Conservation (phyloP, 2,888 invertebrate genomes). For the Eledone cirrhosa region DNA sequence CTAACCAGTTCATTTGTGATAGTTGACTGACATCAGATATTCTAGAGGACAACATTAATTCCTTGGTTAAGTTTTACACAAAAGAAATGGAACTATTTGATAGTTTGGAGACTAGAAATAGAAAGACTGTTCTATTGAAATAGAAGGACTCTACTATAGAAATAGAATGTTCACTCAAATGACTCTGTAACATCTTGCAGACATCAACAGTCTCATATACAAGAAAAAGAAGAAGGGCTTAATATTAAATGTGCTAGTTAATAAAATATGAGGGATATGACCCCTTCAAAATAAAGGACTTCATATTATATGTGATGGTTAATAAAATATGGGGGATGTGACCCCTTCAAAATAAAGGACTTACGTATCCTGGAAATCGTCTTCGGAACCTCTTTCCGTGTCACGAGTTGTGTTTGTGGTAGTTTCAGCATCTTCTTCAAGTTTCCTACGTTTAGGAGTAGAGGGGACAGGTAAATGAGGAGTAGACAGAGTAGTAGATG, state of each 20-base stretch:
- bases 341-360: constrained; percentile 33
- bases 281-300: constrained; percentile 35
- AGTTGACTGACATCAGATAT: constrained; percentile 28
- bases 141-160: too few species aligned
- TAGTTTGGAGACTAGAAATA: not conserved
- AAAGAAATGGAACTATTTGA: not conserved
- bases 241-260: too few species aligned
- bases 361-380: constrained; percentile 56
- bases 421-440: constrained; percentile 45
- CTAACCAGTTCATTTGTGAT: constrained; percentile 32
- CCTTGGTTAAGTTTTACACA: not conserved
- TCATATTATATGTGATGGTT: not conserved
- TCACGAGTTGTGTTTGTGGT: constrained; percentile 34
- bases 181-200: too few species aligned
- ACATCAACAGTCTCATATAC: too few species aligned
- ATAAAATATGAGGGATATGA: too few species aligned
- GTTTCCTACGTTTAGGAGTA: constrained; percentile 51
- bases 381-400: constrained; percentile 53
- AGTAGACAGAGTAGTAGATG: constrained; percentile 50
- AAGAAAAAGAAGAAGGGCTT: too few species aligned
- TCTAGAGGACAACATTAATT: not conserved
- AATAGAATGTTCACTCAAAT: too few species aligned
- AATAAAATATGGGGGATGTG: too few species aligned
- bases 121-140: too few species aligned
- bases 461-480: constrained; percentile 55